A percentile compares a stretch with the other conserved stretches of the same genome.
Conservation (phyloP, 2,113 vertebrate species). For the Barbus barbus region DNA sequence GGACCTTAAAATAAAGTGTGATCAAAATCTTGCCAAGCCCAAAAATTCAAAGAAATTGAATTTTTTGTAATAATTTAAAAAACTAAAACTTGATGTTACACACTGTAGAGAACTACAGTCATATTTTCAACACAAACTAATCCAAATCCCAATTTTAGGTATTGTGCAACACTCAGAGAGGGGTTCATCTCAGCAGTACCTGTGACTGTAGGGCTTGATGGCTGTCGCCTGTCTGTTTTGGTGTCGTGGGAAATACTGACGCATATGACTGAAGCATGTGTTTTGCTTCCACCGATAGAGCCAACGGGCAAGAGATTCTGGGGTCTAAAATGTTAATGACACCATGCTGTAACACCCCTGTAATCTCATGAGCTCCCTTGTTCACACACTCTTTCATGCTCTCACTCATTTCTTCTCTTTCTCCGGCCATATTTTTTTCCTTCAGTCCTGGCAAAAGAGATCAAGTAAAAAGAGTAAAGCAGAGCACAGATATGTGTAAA, state of each 20-base stretch:
- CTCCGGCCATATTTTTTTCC: background rate
- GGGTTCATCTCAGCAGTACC: slow-evolving; percentile 43
- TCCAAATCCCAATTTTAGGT: background rate
- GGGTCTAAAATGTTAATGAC: slow-evolving; percentile 60
- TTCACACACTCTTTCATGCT: slow-evolving; percentile 9
- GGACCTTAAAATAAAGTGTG: too few species aligned
- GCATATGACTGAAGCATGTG: slow-evolving; percentile 34
- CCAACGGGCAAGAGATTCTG: slow-evolving; percentile 36
- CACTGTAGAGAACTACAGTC: background rate
- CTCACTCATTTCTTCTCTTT: slow-evolving; percentile 5
- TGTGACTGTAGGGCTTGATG: slow-evolving; percentile 58
- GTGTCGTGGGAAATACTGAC: slow-evolving; percentile 38
- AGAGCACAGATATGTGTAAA: background rate
- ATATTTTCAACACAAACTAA: background rate
- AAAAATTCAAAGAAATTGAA: too few species aligned
- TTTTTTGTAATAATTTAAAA: too few species aligned
- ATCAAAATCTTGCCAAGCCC: too few species aligned
- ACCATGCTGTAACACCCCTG: slow-evolving; percentile 58
- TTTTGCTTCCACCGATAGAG: slow-evolving; percentile 32
- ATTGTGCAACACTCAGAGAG: slow-evolving; percentile 34
- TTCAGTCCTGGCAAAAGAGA: background rate
- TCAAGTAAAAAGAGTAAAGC: background rate
- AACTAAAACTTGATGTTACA: too few species aligned
- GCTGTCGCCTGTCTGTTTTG: slow-evolving; percentile 53
- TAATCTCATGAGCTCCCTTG: slow-evolving; percentile 51